Percentiles rank a stretch among this genome's conserved stretches.
Evolutionary conservation across 2,888 invertebrate species (phyloP).

Genomic region (Augiades crinisus): DNA sequence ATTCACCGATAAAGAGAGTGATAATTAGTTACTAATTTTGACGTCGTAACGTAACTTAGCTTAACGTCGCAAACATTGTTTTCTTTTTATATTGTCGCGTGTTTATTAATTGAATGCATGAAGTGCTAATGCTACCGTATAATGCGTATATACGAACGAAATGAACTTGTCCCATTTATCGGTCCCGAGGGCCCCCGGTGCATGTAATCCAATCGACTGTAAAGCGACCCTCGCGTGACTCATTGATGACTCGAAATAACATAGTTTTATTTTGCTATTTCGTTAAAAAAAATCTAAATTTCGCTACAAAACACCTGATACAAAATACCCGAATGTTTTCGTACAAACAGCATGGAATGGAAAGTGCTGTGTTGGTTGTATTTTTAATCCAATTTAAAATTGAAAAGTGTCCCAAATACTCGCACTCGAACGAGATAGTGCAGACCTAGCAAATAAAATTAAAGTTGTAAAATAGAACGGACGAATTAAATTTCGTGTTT

Average conservation of each 20-base stretch:
- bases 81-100: no score
- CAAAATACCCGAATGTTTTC: slow-evolving; percentile 3
- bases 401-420: slow-evolving; percentile 25
- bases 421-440: slow-evolving; percentile 19
- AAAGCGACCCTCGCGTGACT: slow-evolving; percentile 41
- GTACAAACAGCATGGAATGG: slow-evolving; percentile 5
- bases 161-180: slow-evolving; percentile 44
- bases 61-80: no score
- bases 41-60: no score
- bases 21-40: no score
- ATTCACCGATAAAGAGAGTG: no score
- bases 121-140: not conserved
- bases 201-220: slow-evolving; percentile 43
- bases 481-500: slow-evolving; percentile 20
- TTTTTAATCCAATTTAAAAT: slow-evolving; percentile 27
- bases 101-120: not conserved
- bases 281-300: not conserved
- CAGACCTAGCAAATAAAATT: slow-evolving; percentile 22
- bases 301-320: not conserved
- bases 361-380: slow-evolving; percentile 20
- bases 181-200: slow-evolving; percentile 45
- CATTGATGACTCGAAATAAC: slow-evolving; percentile 33
- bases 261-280: not conserved
- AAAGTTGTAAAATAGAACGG: slow-evolving; percentile 10
- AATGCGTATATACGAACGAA: slow-evolving; percentile 3